Evolutionary conservation across 2,888 invertebrate species (phyloP), one percentile per base, ranked within the genome.

Genomic region (Diogma glabrata): DNA sequence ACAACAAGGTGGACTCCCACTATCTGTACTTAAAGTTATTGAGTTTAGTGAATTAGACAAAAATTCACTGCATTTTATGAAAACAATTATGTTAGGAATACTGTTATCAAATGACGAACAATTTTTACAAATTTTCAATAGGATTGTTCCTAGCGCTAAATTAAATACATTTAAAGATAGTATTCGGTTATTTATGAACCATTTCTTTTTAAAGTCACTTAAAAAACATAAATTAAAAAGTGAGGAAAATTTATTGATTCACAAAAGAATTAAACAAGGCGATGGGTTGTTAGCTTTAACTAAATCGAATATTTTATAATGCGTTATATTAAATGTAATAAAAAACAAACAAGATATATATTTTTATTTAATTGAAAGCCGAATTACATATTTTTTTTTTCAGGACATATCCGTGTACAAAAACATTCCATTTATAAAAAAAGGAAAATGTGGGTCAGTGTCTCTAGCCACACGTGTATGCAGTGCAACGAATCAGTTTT

Each of bases 11-110:
- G 84, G 83, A 1, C 65, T 94, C 40, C 79, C 89, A 3, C 69
- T 96, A 10, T 87, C 92, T 0, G 81, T 87, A 1, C 72, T 96
- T 1, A 95, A 94, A 76, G 90, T 59, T 12, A 78, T 94, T 19
- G 78, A 93, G 63, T 92, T 94, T 69, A 81, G 86, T 1, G 87
- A 92, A 60, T 70, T 94, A 56, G 85, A 89, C 64, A 88, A 87
- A 64, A 69, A 75, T 1, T 81, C 82, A 45, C 79, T 92, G n/a
- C 74, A 81, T 24, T 81, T 94, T 53, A 77, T 93, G 69, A 78
- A 87, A 1, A 84, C 85, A 61, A 79, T 88, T 4, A 72, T 93
- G 43, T 71, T 86, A 4, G 79, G 82, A 1, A 75, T 94, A 54
- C 74, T 94, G 33, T 71, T 89, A 57, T 75, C 80, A 47, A 73